Evolutionary conservation across 2,113 vertebrate species (phyloP).

Genomic region (Pristiophorus japonicus): DNA sequence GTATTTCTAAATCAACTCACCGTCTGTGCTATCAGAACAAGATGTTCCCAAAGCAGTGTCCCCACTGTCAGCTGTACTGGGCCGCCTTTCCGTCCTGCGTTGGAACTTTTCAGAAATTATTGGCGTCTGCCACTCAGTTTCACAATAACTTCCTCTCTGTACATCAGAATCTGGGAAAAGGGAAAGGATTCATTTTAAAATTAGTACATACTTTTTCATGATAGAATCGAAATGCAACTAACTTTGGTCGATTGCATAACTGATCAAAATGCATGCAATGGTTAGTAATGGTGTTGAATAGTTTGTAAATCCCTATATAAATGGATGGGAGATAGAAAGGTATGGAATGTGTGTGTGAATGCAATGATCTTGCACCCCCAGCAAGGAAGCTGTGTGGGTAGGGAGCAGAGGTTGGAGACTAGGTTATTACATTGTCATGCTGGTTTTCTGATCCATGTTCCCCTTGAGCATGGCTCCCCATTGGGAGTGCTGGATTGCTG

Average conservation of each 20-base stretch:
- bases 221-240: not conserved
- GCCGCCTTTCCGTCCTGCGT: constrained; percentile 63
- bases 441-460: not conserved
- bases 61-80: constrained; percentile 62
- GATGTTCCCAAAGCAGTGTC: constrained; percentile 71
- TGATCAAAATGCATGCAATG: not conserved
- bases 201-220: not conserved
- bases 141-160: constrained; percentile 52
- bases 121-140: constrained; percentile 77
- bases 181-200: not conserved
- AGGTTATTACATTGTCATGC: not conserved
- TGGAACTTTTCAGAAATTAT: constrained; percentile 68
- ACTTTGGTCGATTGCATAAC: not conserved
- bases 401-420: not conserved
- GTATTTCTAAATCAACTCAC: constrained; percentile 53
- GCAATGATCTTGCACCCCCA: not conserved
- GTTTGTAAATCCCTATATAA: not conserved
- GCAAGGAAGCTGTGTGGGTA: not conserved
- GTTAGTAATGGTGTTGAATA: not conserved
- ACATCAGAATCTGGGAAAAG: constrained; percentile 12
- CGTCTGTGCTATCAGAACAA: constrained; percentile 74
- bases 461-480: not conserved
- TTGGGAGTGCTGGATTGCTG: not conserved
- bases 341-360: not conserved
- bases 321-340: not conserved